Evolutionary conservation across 2,797 vertebrate genomes (phyloP).

Genomic region (Spea hammondii): DNA sequence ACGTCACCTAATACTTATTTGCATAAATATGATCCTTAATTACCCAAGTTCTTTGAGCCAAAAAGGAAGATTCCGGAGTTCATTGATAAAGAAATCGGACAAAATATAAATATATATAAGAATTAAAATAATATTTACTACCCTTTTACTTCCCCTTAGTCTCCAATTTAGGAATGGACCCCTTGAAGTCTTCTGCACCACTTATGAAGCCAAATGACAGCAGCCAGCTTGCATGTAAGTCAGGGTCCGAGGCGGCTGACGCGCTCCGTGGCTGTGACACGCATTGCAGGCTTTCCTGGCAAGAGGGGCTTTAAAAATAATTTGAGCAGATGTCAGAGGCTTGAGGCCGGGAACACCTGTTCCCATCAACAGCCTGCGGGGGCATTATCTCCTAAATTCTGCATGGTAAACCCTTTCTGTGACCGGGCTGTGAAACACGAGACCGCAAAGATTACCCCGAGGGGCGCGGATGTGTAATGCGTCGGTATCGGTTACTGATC

Average conservation of each 20-base stretch:
- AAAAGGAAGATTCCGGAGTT: too few relatives aligned
- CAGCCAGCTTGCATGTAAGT: neutral
- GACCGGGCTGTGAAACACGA: slow-evolving; percentile 32
- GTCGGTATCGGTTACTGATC: slow-evolving; percentile 29
- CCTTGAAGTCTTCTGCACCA: too few relatives aligned
- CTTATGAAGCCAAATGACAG: neutral
- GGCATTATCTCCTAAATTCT: slow-evolving; percentile 33
- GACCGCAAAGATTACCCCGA: slow-evolving; percentile 1
- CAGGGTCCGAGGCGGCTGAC: too few relatives aligned
- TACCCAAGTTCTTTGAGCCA: too few relatives aligned
- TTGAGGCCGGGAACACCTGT: slow-evolving; percentile 27
- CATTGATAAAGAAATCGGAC: too few relatives aligned
- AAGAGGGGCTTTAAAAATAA: slow-evolving; percentile 26
- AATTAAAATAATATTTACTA: too few relatives aligned
- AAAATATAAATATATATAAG: too few relatives aligned
- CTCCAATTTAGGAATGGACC: too few relatives aligned
- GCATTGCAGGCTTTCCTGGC: neutral
- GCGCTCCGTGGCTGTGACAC: neutral
- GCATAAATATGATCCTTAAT: too few relatives aligned
- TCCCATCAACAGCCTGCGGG: slow-evolving; percentile 17
- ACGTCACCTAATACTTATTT: too few relatives aligned
- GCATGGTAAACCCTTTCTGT: slow-evolving; percentile 31
- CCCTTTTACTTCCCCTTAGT: too few relatives aligned
- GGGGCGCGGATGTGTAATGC: slow-evolving; percentile 16
- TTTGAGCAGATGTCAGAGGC: slow-evolving; percentile 20